Base-by-base conservation (phyloP, 2,113 vertebrate species). In the Spheniscus mendiculus region DNA sequence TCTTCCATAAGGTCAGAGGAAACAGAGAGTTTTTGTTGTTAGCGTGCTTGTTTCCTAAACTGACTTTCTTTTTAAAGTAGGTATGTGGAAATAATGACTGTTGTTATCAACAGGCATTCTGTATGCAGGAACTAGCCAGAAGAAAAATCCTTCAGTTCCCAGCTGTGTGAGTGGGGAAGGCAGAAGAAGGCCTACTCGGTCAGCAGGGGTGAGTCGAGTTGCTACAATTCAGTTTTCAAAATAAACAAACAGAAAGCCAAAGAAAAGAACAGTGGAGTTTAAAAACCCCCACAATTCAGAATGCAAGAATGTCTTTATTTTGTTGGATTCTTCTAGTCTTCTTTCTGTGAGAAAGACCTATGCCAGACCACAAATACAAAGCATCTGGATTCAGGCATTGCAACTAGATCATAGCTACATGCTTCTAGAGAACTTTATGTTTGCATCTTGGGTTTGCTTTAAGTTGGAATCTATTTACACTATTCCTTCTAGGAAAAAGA, bases 171-270 rank as follows among this genome's bases (percentile, higher is more conserved):
- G 17, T 22, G 40, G 67, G 36, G 72, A 93, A 92, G 88, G 27
- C 10, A 63, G 67, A 50, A 95, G 49, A 6, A 2, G 11, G 7
- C 58, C 25, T 7, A 76, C 58, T 52, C 42, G 29, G 11, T 81
- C 86, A 93, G 56, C 89, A 82, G 89, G 95, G 83, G 96, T 98
- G 86, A 97, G 97, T 96, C 82, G 38, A 83, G 32, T 42, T 91
- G 50, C 18, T 62, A 81, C 44, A 81, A 76, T 86, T 69, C 44
- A 14, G 19, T 92, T 97, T 91, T 83, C 53, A 73, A 93, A 94
- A 40, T 13, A 63, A 90, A 38, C 32, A 77, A 86, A 23, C 3
- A 38, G 66, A 34, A 74, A 66, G 5, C 0, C 29, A 38, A 59
- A 29, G 2, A 55, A 67, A 62, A 80, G 17, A 66, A 22, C 5